Conservation (phyloP, 2,113 vertebrate genomes). For the Gavia stellata region DNA sequence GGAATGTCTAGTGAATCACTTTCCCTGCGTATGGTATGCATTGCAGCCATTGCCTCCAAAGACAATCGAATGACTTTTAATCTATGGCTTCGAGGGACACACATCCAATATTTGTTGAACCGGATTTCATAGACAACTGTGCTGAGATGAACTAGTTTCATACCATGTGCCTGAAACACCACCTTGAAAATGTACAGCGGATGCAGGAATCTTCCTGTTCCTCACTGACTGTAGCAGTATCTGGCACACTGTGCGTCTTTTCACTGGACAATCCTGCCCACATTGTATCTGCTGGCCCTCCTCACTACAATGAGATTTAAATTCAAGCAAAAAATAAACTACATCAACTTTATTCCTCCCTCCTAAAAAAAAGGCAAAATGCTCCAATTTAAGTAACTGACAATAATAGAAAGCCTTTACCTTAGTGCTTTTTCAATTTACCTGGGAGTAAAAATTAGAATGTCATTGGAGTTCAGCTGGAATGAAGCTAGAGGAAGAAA, state of each 20-base stretch:
- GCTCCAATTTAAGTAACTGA: not conserved
- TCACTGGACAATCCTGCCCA: not conserved
- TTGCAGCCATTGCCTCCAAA: not conserved
- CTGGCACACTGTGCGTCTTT: not conserved
- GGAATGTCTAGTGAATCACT: not conserved
- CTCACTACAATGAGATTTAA: not conserved
- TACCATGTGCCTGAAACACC: not conserved
- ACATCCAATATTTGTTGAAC: not conserved
- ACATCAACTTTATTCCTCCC: not conserved
- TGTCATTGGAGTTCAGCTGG: not conserved
- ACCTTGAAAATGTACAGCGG: not conserved
- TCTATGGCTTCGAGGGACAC: not conserved
- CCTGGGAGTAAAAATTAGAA: not conserved
- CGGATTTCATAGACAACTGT: slow-evolving; percentile 15
- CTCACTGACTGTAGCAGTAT: not conserved
- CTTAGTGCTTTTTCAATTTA: not conserved
- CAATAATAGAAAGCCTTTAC: not conserved
- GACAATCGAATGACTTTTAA: not conserved
- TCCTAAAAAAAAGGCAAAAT: not conserved
- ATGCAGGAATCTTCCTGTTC: not conserved
- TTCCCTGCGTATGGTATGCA: not conserved
- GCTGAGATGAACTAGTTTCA: not conserved
- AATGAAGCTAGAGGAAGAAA: not conserved
- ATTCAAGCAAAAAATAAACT: not conserved
- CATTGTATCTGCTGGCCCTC: not conserved